Evolutionary conservation across 2,113 vertebrate genomes (phyloP).

Genomic region (Trochalopteron elliotii): DNA sequence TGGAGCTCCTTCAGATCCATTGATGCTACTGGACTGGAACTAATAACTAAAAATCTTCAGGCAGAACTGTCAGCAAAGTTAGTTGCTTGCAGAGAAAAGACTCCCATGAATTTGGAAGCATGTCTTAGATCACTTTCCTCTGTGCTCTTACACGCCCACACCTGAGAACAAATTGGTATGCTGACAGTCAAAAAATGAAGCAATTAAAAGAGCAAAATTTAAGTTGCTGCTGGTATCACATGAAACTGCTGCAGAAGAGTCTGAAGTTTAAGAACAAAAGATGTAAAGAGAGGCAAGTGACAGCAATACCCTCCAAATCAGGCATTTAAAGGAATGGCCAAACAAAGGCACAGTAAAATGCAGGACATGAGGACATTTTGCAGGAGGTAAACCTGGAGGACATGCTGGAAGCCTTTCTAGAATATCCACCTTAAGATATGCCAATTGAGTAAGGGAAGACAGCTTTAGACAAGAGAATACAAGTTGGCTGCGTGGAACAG

Average conservation of each 20-base stretch:
- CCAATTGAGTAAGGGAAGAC: background rate
- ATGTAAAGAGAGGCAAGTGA: background rate
- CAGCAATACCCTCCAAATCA: background rate
- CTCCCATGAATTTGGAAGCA: background rate
- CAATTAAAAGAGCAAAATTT: background rate
- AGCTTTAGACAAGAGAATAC: background rate
- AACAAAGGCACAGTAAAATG: background rate
- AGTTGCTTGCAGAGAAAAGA: background rate
- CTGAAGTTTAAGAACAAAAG: background rate
- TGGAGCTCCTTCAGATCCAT: background rate
- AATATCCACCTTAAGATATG: background rate
- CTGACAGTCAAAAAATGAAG: background rate
- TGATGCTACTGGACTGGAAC: background rate
- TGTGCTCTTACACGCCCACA: background rate
- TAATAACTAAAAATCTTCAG: background rate
- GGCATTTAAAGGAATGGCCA: background rate
- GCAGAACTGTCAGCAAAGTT: background rate
- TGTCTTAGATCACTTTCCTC: background rate
- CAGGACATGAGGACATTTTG: background rate
- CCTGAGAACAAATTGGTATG: background rate
- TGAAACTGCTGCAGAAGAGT: background rate
- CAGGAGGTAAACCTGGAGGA: background rate
- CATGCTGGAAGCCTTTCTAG: background rate
- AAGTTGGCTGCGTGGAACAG: rapidly evolving
- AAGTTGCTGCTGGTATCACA: background rate